These are phyloP conservation scores for Synanthedon andrenaeformis DNA, from an alignment of 2,888 invertebrate species.

Conservation along the genomic window DNA sequence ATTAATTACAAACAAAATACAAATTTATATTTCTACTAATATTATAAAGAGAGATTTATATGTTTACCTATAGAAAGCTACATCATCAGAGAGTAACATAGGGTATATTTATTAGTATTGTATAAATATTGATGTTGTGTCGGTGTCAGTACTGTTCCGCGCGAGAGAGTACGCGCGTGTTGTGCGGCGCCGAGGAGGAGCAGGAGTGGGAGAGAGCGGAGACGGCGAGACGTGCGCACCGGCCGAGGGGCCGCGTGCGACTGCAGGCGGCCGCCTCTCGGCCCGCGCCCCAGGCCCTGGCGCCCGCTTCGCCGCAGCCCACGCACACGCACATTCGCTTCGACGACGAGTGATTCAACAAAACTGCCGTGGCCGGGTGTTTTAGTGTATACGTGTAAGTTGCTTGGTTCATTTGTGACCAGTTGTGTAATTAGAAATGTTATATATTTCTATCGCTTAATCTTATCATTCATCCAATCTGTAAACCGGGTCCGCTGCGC, in stretches of 20 bases:
- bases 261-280: conserved; percentile 47
- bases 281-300: conserved; percentile 11
- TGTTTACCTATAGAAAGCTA: too few relatives aligned
- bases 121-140: conserved; percentile 5
- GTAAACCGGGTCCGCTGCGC: too few relatives aligned
- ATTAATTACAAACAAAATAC: too few relatives aligned
- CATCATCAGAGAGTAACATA: too few relatives aligned
- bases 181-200: conserved; percentile 76
- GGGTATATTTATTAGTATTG: neutral
- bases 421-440: too few relatives aligned
- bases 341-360: conserved; percentile 55
- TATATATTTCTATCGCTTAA: too few relatives aligned
- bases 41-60: too few relatives aligned
- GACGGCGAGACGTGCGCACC: conserved; percentile 41
- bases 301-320: conserved; percentile 71
- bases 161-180: conserved; percentile 29
- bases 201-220: conserved; percentile 85
- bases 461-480: too few relatives aligned
- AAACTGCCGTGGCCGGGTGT: too few relatives aligned
- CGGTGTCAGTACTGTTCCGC: conserved; percentile 34
- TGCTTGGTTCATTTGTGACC: too few relatives aligned
- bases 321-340: conserved; percentile 80
- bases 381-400: neutral
- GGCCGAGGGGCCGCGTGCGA: conserved; percentile 49
- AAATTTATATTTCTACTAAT: too few relatives aligned